A percentile compares a stretch with the other conserved stretches of the same genome.
Evolutionary conservation across 2,113 vertebrate species (phyloP).

Genomic region (Clarias magur): DNA sequence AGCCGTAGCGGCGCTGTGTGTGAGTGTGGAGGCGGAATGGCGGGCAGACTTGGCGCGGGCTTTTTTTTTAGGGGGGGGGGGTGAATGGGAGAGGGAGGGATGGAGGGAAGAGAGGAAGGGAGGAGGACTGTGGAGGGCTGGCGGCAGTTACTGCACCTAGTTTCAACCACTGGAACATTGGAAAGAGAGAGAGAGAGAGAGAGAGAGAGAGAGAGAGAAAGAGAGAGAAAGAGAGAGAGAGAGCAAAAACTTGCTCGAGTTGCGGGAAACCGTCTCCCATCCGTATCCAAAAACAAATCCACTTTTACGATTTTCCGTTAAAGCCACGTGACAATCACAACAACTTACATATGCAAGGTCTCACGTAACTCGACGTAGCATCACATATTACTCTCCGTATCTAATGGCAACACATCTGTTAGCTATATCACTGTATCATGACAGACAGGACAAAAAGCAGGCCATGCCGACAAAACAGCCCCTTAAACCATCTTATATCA

Average conservation of each 20-base stretch:
- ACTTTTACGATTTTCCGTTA: conserved; percentile 14
- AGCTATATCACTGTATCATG: neutral
- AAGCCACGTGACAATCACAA: conserved; percentile 6
- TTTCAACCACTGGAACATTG: conserved; percentile 59
- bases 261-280: neutral
- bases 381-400: neutral
- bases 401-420: neutral
- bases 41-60: conserved; percentile 72
- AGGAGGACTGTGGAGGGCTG: conserved; percentile 29
- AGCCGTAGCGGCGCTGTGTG: conserved; percentile 45
- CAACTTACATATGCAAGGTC: neutral
- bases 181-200: conserved; percentile 40
- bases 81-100: conserved; percentile 47
- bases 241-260: conserved; percentile 53
- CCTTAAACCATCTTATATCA: neutral
- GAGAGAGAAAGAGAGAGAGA: conserved; percentile 8
- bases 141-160: conserved; percentile 65
- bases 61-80: conserved; percentile 51
- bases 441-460: neutral
- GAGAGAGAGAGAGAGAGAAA: conserved; percentile 24
- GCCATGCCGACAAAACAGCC: neutral
- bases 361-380: too few species aligned
- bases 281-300: conserved; percentile 10
- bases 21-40: conserved; percentile 64
- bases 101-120: conserved; percentile 19